Evolutionary conservation across 2,797 vertebrate genomes (phyloP), one percentile per base, ranked within the genome.

Genomic region (Lycodopsis pacificus): DNA sequence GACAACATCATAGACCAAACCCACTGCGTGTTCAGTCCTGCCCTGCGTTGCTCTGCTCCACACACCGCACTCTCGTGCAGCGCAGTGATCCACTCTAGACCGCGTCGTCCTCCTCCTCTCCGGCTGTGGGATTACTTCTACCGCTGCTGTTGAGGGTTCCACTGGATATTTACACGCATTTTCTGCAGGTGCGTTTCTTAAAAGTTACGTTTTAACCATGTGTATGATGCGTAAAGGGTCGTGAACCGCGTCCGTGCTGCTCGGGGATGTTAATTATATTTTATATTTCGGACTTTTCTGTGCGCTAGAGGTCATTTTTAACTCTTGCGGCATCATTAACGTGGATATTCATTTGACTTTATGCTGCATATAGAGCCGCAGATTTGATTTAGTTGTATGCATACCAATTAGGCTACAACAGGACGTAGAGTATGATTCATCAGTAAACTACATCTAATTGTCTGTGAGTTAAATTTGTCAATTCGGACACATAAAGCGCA

Each of bases 1-100:
- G 46, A 67, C 57, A 57, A 40, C 83, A 15, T 9, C 14, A 8
- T 13, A 48, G 88, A 73, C 90, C 91, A 88, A 34, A 14, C 93
- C 93, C 86, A 82, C 88, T 81, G 73, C 91, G 2, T 86, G 90
- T 88, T 59, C 53, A 88, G 90, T 88, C 90, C 85, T 92, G 92
- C 88, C 85, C 79, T 36, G 71, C 51, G 65, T 86, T 4, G 30
- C 53, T 20, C n/a, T 22, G 51, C 51, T 67, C 87, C 88, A 44
- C 86, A 79, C 88, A 80, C 30, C 84, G 61, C 81, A 61, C 79
- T 86, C 76, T 22, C 84, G 61, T 70, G 77, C 78, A 57, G 69
- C 49, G 81, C 61, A 13, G 36, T 65, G 79, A 84, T 69, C 72
- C 25, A 36, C 77, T 7, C 13, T 4, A 82, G 71, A 40, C 54